Conservation (phyloP, 2,113 vertebrate genomes). For the Brienomyrus brachyistius region DNA sequence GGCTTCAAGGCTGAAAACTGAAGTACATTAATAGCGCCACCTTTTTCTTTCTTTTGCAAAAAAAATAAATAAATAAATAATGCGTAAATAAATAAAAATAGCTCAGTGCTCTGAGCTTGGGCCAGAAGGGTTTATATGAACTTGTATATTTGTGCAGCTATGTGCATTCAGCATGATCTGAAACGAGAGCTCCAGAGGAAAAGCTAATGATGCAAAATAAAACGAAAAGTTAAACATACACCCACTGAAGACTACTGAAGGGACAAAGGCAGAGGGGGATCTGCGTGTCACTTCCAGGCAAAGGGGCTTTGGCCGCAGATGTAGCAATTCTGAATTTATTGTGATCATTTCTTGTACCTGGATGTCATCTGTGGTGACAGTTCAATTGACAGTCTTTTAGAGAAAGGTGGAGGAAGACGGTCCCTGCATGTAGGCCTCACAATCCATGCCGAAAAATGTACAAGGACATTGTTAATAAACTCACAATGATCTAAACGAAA, state of each 20-base stretch:
- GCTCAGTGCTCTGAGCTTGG: neutral
- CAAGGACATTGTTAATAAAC: neutral
- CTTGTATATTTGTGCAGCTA: slow-evolving; percentile 20
- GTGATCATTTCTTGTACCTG: neutral
- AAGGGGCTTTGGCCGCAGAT: neutral
- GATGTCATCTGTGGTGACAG: neutral
- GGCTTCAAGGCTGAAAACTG: neutral
- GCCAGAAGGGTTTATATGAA: neutral
- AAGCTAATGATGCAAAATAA: slow-evolving; percentile 7
- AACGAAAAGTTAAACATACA: neutral
- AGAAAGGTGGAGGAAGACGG: neutral
- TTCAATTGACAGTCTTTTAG: neutral
- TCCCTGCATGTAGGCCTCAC: neutral
- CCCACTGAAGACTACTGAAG: neutral
- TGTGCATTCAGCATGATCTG: neutral
- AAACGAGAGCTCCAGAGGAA: neutral
- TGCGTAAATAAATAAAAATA: neutral
- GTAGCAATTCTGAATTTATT: neutral
- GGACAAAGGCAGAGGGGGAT: neutral
- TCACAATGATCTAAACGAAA: neutral
- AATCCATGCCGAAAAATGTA: neutral
- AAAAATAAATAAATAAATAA: neutral
- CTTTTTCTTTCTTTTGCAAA: neutral
- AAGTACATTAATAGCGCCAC: neutral
- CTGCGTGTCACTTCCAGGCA: neutral